phyloP scores from a whole-genome alignment of 2,888 invertebrate genomes.

The Lochmaea crataegi region DNA sequence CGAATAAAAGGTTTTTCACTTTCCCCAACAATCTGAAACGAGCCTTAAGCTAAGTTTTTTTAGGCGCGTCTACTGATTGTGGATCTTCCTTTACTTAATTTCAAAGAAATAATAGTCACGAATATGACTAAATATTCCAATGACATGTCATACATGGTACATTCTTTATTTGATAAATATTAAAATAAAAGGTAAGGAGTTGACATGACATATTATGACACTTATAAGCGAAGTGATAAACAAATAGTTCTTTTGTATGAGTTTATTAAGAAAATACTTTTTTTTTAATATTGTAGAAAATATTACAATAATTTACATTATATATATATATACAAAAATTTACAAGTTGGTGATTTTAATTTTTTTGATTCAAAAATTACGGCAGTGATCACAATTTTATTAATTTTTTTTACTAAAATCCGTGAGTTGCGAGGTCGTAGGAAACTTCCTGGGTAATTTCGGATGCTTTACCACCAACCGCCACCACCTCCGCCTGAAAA shows the following conservation, averaged over 20 bases:
- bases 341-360: constrained; percentile 25
- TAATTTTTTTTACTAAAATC: constrained; percentile 8
- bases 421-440: background rate
- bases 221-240: background rate
- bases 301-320: constrained; percentile 39
- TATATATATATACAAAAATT: constrained; percentile 43
- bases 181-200: too few species aligned
- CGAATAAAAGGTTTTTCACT: too few species aligned
- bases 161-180: too few species aligned
- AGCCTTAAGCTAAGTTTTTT: too few species aligned
- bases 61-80: too few species aligned
- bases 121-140: too few species aligned
- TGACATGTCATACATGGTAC: too few species aligned
- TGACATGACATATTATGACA: background rate
- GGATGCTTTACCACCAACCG: constrained; percentile 42
- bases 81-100: too few species aligned
- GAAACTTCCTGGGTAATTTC: constrained; percentile 4
- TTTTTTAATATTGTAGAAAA: constrained; percentile 21
- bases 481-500: constrained; percentile 38
- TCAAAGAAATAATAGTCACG: too few species aligned
- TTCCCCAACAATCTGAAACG: too few species aligned
- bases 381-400: constrained; percentile 33
- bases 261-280: constrained; percentile 34
- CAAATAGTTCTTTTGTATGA: background rate
- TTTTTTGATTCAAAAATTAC: constrained; percentile 12